A percentile compares a stretch with the other conserved stretches of the same genome.
Evolutionary conservation across 2,888 invertebrate species (phyloP).

Genomic region (Boloria selene): DNA sequence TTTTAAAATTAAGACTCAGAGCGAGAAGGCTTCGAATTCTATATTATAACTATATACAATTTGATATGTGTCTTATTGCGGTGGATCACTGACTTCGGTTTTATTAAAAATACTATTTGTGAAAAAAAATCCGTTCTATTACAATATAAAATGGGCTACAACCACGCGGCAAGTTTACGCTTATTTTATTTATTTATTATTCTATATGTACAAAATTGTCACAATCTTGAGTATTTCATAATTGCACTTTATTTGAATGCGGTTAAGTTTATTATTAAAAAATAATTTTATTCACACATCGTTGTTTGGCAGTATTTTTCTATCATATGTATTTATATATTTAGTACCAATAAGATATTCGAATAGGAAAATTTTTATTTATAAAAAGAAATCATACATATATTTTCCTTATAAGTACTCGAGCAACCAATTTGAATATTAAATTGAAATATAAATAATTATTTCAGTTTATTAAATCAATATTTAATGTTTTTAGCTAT

Average conservation of each 20-base stretch:
- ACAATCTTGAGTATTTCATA: conserved; percentile 79
- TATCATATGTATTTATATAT: background rate
- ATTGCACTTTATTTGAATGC: conserved; percentile 75
- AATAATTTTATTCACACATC: background rate
- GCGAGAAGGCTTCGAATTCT: conserved; percentile 41
- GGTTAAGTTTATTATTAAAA: conserved; percentile 7
- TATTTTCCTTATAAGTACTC: too few species aligned
- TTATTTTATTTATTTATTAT: conserved; percentile 67
- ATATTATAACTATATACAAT: conserved; percentile 51
- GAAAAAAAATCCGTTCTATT: conserved; percentile 26
- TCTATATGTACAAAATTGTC: conserved; percentile 76
- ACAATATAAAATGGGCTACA: conserved; percentile 39
- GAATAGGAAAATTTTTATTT: background rate
- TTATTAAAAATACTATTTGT: conserved; percentile 38
- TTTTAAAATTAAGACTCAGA: conserved; percentile 47
- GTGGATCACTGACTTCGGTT: conserved; percentile 48
- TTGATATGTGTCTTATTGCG: conserved; percentile 74
- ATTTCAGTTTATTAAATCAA: too few species aligned
- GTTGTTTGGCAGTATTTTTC: conserved; percentile 6
- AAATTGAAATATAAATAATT: too few species aligned
- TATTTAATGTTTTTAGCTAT: too few species aligned
- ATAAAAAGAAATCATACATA: too few species aligned
- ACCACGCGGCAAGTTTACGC: conserved; percentile 62
- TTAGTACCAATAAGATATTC: background rate
- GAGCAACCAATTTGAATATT: too few species aligned